Evolutionary conservation across 2,888 invertebrate species (phyloP), one percentile per base, ranked within the genome.

Genomic region (Drosophila mulleri): DNA sequence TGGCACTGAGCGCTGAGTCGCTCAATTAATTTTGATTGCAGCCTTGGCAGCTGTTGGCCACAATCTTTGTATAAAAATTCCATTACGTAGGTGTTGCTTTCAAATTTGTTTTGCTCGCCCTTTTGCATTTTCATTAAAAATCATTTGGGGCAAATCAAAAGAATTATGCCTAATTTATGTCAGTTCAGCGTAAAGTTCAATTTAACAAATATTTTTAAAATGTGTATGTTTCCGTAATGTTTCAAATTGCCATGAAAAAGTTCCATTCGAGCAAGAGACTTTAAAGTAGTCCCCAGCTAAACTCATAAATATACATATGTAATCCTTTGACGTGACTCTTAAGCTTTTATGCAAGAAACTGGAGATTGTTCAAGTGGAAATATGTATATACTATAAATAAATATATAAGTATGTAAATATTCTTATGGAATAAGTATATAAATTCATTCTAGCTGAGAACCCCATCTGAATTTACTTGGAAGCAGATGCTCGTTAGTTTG

Each of bases 1-100:
- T 66, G 85, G 66, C 85, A 85, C 75, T 73, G 78, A 77, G 70
- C 75, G 62, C 66, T 47, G 88, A 81, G 83, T 72, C 72, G 79
- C 78, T 76, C 81, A 89, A 89, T 88, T 89, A 88, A 88, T 87
- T 89, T 80, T 74, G 83, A 85, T 80, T 88, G 86, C 86, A 85
- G 72, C 88, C 87, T 88, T 87, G 88, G 83, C 83, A 84, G 83
- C 78, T 87, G 79, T 66, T 67, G 14, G 72, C 65, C 62, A 58
- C 45, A 67, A 59, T 75, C 64, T 42, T 67, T 69, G 52, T 68
- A 67, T 64, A 48, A 59, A 75, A 65, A 73, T 32, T 42, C 35
- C 11, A 48, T 20, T 62, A 39, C 62, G 78, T 78, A 61, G 68
- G 75, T 66, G 85, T 65, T 20, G 59, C 29, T 8, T 26, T n/a